Base-by-base conservation (phyloP, 23 tunicate species). In the Trididemnum nubilum region DNA sequence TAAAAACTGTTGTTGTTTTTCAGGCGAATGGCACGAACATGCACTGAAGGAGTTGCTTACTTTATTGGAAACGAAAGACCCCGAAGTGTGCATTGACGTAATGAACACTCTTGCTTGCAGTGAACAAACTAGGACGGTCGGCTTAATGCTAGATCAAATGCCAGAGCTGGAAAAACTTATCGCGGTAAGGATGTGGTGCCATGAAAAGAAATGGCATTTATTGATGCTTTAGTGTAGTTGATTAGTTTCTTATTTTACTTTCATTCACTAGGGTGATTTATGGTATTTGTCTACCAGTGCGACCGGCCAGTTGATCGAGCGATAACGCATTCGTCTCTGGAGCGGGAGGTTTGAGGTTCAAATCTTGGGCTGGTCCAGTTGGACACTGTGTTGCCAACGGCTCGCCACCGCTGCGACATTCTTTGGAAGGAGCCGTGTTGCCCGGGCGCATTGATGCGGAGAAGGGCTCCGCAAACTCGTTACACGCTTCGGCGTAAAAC, bases 31-130 rank as follows among this genome's bases (percentile, higher is more conserved):
- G 88, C 73, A 77, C 30, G 34, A 27, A 1, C 36, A 9, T 0
- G 88, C 85, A 0, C 21, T 89, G 30, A 69, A 71, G 29, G 94
- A 89, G 57, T 44, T 89, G 33, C 78, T 33, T 22, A 1, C 33
- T 4, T 76, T 71, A 35, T 49, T 89, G 64, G 32, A 36, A 3
- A 71, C 40, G 33, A 82, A 86, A 1, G 61, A 54, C 24, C 5
- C 22, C 0, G 94, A 89, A 35, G 71, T 83, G 2, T 18, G 77
- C 35, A 35, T 83, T 30, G 88, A 89, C 51, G 58, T 83, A 4
- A 73, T 89, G 65, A 82, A 83, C 34, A 82, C 77, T 9, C 32
- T 89, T 12, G 78, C 94, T 3, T 89, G 94, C 65, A 83, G 87
- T 30, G 80, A 76, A 33, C 39, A 35, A 38, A 71, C 82, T 0